phyloP scores from a whole-genome alignment of 2,113 vertebrate species.

The Ageneiosus marmoratus region DNA sequence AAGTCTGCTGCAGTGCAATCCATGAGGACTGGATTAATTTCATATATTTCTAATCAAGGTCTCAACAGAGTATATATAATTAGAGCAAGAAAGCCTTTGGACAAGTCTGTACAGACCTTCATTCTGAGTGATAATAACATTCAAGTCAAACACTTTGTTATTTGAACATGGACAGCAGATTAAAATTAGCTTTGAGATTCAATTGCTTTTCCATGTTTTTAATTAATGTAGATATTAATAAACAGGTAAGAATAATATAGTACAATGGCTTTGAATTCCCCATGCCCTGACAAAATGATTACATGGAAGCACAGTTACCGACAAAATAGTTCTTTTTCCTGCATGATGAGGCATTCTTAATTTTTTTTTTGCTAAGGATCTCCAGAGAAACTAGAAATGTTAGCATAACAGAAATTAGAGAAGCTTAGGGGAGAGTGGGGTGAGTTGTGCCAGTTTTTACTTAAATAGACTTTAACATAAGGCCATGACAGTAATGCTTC shows the following conservation, averaged over 20 bases:
- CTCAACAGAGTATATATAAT: slow-evolving; percentile 8
- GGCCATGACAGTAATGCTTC: no score
- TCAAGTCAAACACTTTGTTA: neutral
- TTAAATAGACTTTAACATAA: no score
- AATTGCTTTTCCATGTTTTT: slow-evolving; percentile 4
- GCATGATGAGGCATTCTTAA: neutral
- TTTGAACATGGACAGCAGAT: neutral
- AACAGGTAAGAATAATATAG: neutral
- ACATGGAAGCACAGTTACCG: neutral
- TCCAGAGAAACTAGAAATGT: neutral
- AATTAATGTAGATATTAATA: neutral
- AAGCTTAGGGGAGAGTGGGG: no score
- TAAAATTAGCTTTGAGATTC: neutral
- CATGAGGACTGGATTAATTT: neutral
- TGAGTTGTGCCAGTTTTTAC: no score
- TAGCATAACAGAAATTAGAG: neutral
- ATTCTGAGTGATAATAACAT: slow-evolving; percentile 9
- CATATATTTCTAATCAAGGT: neutral
- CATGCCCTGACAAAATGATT: neutral
- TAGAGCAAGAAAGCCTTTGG: neutral
- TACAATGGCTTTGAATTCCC: neutral
- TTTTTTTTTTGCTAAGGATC: neutral
- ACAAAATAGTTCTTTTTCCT: neutral
- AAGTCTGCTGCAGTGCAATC: neutral
- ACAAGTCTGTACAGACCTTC: neutral